Evolutionary conservation across 2,113 vertebrate species (phyloP).

Genomic region (Aptenodytes forsteri): DNA sequence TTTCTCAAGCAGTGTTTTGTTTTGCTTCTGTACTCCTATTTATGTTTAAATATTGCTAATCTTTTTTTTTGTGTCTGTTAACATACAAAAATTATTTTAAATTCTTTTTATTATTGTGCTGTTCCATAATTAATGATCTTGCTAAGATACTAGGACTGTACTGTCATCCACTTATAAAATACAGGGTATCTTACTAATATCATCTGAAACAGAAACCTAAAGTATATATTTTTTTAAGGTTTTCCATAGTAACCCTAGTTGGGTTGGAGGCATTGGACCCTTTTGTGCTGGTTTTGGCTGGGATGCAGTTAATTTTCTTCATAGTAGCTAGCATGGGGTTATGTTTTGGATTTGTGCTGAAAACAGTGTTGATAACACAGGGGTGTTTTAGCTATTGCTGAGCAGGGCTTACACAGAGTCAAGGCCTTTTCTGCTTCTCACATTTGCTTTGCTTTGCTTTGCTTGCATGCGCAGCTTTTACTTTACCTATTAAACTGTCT

Average conservation of each 20-base stretch:
- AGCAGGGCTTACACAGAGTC: neutral
- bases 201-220: neutral
- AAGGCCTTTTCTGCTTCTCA: neutral
- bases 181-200: neutral
- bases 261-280: neutral
- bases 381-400: fast-evolving
- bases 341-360: neutral
- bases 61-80: neutral
- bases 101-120: neutral
- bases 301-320: neutral
- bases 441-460: neutral
- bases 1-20: neutral
- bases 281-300: neutral
- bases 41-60: neutral
- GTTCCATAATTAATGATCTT: neutral
- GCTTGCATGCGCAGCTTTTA: fast-evolving
- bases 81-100: neutral
- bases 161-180: neutral
- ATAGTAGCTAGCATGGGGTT: neutral
- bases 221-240: neutral
- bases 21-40: neutral
- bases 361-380: neutral
- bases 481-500: neutral
- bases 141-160: neutral
- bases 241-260: neutral